phyloP scores from a whole-genome alignment of 1,140 invertebrate genomes.

The Hesperophylax magnus region DNA sequence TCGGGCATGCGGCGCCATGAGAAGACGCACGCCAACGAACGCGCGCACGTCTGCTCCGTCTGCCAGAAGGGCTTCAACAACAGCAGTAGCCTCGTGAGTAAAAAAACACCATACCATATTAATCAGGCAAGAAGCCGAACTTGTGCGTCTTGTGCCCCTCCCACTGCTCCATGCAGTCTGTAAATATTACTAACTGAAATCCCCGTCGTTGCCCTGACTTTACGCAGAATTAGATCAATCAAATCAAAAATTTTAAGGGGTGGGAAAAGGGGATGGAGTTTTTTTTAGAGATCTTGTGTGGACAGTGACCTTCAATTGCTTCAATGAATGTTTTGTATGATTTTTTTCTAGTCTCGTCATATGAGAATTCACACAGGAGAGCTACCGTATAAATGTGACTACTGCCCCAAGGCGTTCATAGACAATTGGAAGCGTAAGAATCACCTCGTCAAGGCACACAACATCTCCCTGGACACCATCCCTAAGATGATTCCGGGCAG shows the following conservation, averaged over 20 bases:
- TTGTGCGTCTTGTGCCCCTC: no score
- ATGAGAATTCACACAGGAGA: slow-evolving; percentile 86
- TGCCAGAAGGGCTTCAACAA: slow-evolving; percentile 54
- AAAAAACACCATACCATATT: background rate
- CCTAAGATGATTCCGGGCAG: slow-evolving; percentile 57
- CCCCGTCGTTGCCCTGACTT: no score
- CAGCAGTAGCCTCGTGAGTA: slow-evolving; percentile 52
- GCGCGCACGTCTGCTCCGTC: slow-evolving; percentile 40
- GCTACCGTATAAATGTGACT: slow-evolving; percentile 84
- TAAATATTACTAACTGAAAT: no score
- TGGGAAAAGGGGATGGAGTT: no score
- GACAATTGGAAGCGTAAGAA: slow-evolving; percentile 69
- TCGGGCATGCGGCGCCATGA: slow-evolving; percentile 51
- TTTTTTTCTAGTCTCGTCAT: slow-evolving; percentile 64
- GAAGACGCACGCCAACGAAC: slow-evolving; percentile 43
- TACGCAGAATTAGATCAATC: no score
- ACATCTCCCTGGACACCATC: slow-evolving; percentile 62
- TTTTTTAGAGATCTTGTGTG: no score
- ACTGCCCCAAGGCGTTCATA: slow-evolving; percentile 79
- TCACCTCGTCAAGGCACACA: slow-evolving; percentile 66
- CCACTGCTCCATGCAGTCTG: no score
- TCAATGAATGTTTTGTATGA: no score
- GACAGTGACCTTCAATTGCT: no score
- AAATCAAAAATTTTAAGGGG: no score
- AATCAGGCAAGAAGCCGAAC: background rate